Evolutionary conservation across 1,140 invertebrate genomes (phyloP).

Genomic region (Drosophila ficusphila): DNA sequence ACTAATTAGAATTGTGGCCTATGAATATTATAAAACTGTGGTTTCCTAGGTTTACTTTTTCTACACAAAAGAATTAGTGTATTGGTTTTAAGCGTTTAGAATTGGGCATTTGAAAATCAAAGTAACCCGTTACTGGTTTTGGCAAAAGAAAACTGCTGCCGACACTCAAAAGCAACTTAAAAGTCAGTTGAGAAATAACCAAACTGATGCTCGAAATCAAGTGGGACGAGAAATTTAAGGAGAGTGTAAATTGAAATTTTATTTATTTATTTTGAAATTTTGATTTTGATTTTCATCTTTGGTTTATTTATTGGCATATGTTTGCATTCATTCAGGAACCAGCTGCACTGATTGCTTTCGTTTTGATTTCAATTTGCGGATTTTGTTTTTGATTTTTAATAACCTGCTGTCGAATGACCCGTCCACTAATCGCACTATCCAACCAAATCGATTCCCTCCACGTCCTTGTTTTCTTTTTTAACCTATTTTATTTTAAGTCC

Average conservation of each 20-base stretch:
- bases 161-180: background rate
- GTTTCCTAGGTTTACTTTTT: background rate
- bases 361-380: slow-evolving; percentile 22
- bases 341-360: slow-evolving; percentile 27
- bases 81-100: background rate
- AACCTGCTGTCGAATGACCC: background rate
- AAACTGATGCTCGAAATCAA: background rate
- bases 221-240: background rate
- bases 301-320: slow-evolving; percentile 24
- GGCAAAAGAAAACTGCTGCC: background rate
- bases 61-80: background rate
- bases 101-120: background rate
- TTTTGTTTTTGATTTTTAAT: slow-evolving; percentile 15
- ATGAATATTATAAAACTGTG: slow-evolving; percentile 3
- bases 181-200: background rate
- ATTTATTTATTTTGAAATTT: slow-evolving; percentile 45
- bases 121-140: background rate
- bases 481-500: background rate
- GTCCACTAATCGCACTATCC: slow-evolving; percentile 9
- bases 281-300: slow-evolving; percentile 27
- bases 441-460: background rate
- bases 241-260: slow-evolving; percentile 38
- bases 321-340: slow-evolving; percentile 6
- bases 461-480: background rate
- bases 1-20: slow-evolving; percentile 10